Base-by-base conservation (phyloP, 2,797 vertebrate species). In the Rhinoraja longicauda region DNA sequence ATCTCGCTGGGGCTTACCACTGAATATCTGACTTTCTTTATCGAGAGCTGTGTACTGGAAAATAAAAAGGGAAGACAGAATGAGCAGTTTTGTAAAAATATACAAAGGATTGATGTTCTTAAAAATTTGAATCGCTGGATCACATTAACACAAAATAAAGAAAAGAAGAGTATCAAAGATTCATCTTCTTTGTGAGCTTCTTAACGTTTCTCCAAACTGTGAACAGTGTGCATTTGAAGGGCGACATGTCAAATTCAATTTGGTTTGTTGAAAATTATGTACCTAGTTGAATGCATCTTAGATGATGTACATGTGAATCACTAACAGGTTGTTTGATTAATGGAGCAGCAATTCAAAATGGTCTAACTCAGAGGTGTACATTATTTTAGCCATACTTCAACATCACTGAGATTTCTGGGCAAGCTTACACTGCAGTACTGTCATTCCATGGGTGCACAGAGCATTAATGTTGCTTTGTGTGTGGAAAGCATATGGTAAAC, bases 41-140 rank as follows among this genome's bases (percentile, higher is more conserved):
- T 99, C 99, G 95, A 99, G 97, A 96, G 98, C 98, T 94, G 98
- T 99, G 96, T 97, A 99, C 98, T 99, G 96, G n/a, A 95, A 94
- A 94, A 92, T 75, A 92, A 94, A 93, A 94, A 93, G 36, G 17
- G 29, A 57, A 67, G 82, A 64, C 10, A 93, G 57, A 29, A 36
- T 72, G 64, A 76, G 29, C 29, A 84, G 59, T 12, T 24, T 93
- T 75, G 93, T 4, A 62, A 93, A 24, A 90, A 57, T 70, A 13
- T 59, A 93, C 26, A 64, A 90, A 19, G 76, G 93, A 26, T 21
- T 39, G 59, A 93, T 79, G 92, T 36, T 93, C 93, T 93, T 92
- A 72, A 91, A 59, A 12, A 21, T 39, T 36, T 79, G 93, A 72
- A 78, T 86, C 91, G 62, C 72, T 67, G 77, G 72, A 45, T 78